phyloP scores from a whole-genome alignment of 35 echinoderm and acorn worm genomes.

The Holothuria glaberrima region DNA sequence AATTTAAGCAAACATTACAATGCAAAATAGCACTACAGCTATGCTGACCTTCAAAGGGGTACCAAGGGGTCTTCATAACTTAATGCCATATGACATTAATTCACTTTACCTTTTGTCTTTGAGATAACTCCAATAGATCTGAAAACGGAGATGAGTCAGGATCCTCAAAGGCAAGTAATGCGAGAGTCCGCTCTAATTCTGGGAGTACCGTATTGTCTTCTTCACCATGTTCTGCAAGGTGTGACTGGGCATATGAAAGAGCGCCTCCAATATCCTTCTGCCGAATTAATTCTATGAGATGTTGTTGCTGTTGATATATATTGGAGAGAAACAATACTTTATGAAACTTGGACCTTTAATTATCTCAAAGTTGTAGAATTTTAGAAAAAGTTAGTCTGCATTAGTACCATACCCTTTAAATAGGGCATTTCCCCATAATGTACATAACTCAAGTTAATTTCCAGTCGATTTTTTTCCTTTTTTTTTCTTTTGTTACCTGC shows the following conservation, averaged over 20 bases:
- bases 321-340: background rate
- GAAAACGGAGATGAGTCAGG: conserved; percentile 91
- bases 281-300: conserved; percentile 93
- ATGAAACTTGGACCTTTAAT: no score
- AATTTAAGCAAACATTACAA: no score
- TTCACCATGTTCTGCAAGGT: conserved; percentile 95
- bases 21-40: no score
- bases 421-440: no score
- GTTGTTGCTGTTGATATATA: conserved; percentile 82
- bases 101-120: conserved; percentile 99
- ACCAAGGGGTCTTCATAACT: no score
- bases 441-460: no score
- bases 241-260: conserved; percentile 89
- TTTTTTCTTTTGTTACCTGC: no score
- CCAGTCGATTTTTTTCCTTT: no score
- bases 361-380: background rate
- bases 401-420: no score
- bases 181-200: conserved; percentile 85
- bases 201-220: conserved; percentile 85
- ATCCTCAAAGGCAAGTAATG: conserved; percentile 93
- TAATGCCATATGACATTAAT: no score
- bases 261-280: conserved; percentile 84
- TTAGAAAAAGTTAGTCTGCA: no score
- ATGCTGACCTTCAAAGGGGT: no score
- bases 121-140: conserved; percentile 87